Evolutionary conservation across 2,888 invertebrate genomes (phyloP).

Genomic region (Bedellia somnulentella): DNA sequence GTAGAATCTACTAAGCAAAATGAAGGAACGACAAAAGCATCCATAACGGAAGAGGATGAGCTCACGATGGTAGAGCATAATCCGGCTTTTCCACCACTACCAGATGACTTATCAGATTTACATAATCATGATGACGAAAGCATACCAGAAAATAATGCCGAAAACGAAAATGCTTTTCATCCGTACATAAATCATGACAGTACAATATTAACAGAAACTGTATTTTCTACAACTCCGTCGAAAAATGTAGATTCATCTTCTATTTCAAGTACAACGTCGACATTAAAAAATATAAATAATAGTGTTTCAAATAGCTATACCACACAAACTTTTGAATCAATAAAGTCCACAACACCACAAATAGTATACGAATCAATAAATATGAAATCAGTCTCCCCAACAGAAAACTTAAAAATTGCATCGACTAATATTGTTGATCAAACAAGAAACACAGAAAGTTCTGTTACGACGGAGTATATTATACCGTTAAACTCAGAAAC

Average conservation of each 20-base stretch:
- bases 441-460: too few species aligned
- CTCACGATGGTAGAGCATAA: constrained; percentile 33
- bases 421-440: too few species aligned
- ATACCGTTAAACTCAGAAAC: too few species aligned
- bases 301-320: neutral
- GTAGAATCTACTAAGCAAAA: too few species aligned
- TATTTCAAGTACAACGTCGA: neutral
- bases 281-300: neutral
- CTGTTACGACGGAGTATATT: too few species aligned
- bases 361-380: too few species aligned
- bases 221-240: neutral
- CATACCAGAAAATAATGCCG: constrained; percentile 24
- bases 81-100: constrained; percentile 48
- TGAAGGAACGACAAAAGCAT: constrained; percentile 30
- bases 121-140: constrained; percentile 44
- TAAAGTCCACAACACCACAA: too few species aligned
- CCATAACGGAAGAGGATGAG: constrained; percentile 42
- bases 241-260: neutral
- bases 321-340: too few species aligned
- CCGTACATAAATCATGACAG: too few species aligned
- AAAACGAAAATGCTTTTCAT: neutral
- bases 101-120: constrained; percentile 40
- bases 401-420: too few species aligned
- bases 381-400: too few species aligned
- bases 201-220: neutral